Conservation (phyloP, 2,797 vertebrate genomes). For the Martes flavigula region DNA sequence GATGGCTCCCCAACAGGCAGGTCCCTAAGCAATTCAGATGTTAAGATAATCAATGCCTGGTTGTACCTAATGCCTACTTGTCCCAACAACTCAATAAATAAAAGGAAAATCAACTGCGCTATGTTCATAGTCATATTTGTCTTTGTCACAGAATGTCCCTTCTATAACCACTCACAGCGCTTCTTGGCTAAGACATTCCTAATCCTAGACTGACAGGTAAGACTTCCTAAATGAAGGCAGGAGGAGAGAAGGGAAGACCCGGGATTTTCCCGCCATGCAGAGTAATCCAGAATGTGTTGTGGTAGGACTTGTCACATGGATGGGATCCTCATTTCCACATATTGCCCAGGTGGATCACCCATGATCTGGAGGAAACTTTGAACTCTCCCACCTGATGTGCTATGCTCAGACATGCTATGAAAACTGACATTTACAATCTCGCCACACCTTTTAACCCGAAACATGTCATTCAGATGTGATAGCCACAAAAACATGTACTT, state of each 20-base stretch:
- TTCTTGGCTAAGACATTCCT: background rate
- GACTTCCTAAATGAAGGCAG: background rate
- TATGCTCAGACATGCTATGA: slow-evolving; percentile 29
- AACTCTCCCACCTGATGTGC: background rate
- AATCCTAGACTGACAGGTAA: background rate
- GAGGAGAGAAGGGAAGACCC: background rate
- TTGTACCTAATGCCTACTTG: background rate
- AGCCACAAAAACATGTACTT: slow-evolving; percentile 49
- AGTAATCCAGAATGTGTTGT: background rate
- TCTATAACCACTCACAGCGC: background rate
- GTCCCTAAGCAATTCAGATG: background rate
- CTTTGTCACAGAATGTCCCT: background rate
- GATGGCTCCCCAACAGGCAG: background rate
- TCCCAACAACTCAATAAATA: background rate
- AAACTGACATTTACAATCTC: background rate
- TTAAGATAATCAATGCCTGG: background rate
- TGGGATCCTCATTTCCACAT: background rate
- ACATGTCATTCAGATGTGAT: slow-evolving; percentile 25
- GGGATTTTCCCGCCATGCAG: background rate
- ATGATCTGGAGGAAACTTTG: background rate
- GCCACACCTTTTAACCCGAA: slow-evolving; percentile 24
- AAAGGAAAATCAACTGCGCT: background rate
- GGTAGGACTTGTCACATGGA: background rate
- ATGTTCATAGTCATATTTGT: background rate
- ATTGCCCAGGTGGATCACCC: background rate